These are phyloP conservation scores for Battus philenor DNA, from an alignment of 1,140 invertebrate species.

Conservation along the genomic window DNA sequence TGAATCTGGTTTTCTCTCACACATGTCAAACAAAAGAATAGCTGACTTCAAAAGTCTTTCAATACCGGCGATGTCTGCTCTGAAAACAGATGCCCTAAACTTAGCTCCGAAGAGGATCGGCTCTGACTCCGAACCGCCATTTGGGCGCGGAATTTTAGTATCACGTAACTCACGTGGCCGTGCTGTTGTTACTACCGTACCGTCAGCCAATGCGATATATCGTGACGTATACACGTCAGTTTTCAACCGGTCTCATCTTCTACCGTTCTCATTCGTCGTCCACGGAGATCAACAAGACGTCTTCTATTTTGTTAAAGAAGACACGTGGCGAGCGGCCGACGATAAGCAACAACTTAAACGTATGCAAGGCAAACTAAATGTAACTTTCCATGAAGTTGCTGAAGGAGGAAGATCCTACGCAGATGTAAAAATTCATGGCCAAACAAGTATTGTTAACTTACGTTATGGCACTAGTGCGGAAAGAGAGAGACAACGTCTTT, in stretches of 20 bases:
- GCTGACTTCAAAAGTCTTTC: slow-evolving; percentile 83
- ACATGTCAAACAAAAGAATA: slow-evolving; percentile 84
- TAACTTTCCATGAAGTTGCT: slow-evolving; percentile 91
- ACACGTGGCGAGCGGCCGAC: slow-evolving; percentile 89
- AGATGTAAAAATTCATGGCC: slow-evolving; percentile 91
- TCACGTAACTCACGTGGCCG: slow-evolving; percentile 86
- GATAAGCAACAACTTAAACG: slow-evolving; percentile 92
- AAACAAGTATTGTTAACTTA: slow-evolving; percentile 88
- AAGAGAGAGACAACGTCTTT: slow-evolving; percentile 89
- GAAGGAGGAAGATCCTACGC: slow-evolving; percentile 84
- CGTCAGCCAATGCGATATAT: slow-evolving; percentile 91
- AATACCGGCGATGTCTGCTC: slow-evolving; percentile 83
- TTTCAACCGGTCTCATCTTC: slow-evolving; percentile 92
- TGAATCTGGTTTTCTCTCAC: slow-evolving; percentile 87
- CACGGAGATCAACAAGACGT: slow-evolving; percentile 93
- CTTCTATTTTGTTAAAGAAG: slow-evolving; percentile 96
- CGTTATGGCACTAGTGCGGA: slow-evolving; percentile 93
- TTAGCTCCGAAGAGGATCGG: slow-evolving; percentile 83
- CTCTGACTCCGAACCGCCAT: slow-evolving; percentile 88
- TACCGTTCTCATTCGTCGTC: slow-evolving; percentile 92
- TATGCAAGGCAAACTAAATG: slow-evolving; percentile 93
- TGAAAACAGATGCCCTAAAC: slow-evolving; percentile 85
- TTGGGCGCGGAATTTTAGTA: slow-evolving; percentile 93
- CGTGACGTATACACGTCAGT: slow-evolving; percentile 95
- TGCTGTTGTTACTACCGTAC: slow-evolving; percentile 90